Conservation (phyloP, 2,797 vertebrate genomes). For the Melanotaenia trifasciata region DNA sequence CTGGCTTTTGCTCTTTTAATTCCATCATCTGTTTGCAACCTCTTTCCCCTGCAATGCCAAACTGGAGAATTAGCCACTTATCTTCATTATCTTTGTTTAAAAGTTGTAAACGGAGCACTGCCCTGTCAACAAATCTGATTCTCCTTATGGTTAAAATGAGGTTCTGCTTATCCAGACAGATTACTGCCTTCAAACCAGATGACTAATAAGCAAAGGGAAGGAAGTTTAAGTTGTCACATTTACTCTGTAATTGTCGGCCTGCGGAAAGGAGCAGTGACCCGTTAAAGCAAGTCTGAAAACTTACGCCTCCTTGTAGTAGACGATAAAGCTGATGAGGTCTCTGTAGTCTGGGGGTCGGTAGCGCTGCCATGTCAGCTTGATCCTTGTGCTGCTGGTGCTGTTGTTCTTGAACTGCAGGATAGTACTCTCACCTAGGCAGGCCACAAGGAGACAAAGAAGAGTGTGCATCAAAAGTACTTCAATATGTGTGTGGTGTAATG, state of each 20-base stretch:
- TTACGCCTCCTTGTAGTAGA: slow-evolving; percentile 99
- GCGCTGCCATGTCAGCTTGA: slow-evolving; percentile 92
- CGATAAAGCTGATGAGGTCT: slow-evolving; percentile 97
- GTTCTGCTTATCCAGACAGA: background rate
- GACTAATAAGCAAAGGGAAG: background rate
- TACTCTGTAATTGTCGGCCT: background rate
- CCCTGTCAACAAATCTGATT: background rate
- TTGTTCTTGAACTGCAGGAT: slow-evolving; percentile 92
- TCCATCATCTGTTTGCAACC: background rate
- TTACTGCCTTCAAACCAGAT: background rate
- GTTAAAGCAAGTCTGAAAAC: slow-evolving; percentile 64
- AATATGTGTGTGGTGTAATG: slow-evolving; percentile 8
- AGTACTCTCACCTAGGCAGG: slow-evolving; percentile 89
- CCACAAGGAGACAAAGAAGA: slow-evolving; percentile 7
- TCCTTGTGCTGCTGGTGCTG: slow-evolving; percentile 89
- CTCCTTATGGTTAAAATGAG: background rate
- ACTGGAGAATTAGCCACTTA: background rate
- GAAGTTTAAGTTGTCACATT: background rate
- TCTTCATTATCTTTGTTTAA: background rate
- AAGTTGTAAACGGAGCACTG: background rate
- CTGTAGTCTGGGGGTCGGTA: slow-evolving; percentile 93
- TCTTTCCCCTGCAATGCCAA: background rate
- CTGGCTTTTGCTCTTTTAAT: background rate
- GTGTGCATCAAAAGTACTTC: background rate
- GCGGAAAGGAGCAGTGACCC: background rate